Conservation (phyloP, 2,797 vertebrate species). For the Calcarius lapponicus region DNA sequence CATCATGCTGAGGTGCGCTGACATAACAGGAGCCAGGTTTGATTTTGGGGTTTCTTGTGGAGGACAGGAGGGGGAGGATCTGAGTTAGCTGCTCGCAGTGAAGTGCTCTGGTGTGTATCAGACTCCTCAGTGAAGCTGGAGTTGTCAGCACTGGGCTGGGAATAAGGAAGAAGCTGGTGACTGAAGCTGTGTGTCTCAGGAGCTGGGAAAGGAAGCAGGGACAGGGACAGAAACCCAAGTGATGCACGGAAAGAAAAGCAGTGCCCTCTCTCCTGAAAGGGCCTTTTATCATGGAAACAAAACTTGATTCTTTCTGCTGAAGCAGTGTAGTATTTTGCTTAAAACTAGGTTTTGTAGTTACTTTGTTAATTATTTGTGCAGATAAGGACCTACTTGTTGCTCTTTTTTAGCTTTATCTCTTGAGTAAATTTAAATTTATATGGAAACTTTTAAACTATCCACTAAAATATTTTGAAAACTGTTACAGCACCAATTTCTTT, state of each 20-base stretch:
- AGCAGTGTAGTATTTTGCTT: conserved; percentile 6
- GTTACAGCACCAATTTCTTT: background rate
- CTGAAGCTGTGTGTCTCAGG: background rate
- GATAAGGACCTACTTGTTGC: conserved; percentile 4
- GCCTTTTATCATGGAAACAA: conserved; percentile 26
- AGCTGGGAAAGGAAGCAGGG: conserved; percentile 21
- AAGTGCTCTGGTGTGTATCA: background rate
- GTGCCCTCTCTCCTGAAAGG: conserved; percentile 8
- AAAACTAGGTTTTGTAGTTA: background rate
- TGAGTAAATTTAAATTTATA: background rate
- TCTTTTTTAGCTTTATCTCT: background rate
- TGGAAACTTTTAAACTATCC: background rate
- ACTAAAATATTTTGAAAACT: background rate
- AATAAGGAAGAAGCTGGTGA: background rate
- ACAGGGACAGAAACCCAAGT: conserved; percentile 39
- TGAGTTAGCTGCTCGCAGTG: background rate
- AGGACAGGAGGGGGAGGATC: background rate
- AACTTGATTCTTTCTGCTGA: conserved; percentile 32
- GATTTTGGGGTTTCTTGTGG: background rate
- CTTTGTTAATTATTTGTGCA: conserved; percentile 5
- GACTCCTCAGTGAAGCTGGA: background rate
- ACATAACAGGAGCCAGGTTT: background rate
- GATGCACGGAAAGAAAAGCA: conserved; percentile 7
- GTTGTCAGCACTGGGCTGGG: background rate
- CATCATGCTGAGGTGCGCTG: background rate